Conservation (phyloP, 2,797 vertebrate genomes). For the Leuciscus waleckii region DNA sequence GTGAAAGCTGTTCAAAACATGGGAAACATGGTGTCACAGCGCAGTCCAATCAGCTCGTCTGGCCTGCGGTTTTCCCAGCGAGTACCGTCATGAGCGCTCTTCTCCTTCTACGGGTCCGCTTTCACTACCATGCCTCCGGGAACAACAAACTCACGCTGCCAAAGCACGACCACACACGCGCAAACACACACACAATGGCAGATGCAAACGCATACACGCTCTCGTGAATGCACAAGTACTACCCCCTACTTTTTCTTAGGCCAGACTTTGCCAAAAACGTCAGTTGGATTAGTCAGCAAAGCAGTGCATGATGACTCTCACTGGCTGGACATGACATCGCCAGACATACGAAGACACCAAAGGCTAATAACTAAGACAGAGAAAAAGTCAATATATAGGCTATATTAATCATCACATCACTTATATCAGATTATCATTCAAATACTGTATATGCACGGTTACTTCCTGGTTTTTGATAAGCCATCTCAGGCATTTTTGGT, state of each 20-base stretch:
- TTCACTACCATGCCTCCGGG: constrained; percentile 56
- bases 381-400: no score
- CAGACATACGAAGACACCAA: not conserved
- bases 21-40: constrained; percentile 90
- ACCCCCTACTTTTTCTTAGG: constrained; percentile 17
- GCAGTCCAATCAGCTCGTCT: constrained; percentile 83
- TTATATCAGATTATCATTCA: not conserved
- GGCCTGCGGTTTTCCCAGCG: constrained; percentile 86
- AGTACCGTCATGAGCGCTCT: constrained; percentile 78
- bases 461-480: not conserved
- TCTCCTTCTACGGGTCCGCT: constrained; percentile 53
- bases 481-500: not conserved
- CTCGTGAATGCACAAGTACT: constrained; percentile 20
- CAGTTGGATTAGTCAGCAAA: constrained; percentile 60
- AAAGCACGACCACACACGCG: constrained; percentile 52
- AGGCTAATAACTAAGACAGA: not conserved
- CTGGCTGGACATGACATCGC: constrained; percentile 9
- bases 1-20: constrained; percentile 92
- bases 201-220: constrained; percentile 39
- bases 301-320: constrained; percentile 23
- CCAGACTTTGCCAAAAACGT: constrained; percentile 39
- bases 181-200: constrained; percentile 47
- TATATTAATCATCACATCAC: not conserved
- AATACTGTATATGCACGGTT: not conserved
- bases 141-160: constrained; percentile 54